These are phyloP conservation scores for Hipposideros larvatus DNA, from an alignment of 2,797 vertebrate genomes.

Conservation along the genomic window DNA sequence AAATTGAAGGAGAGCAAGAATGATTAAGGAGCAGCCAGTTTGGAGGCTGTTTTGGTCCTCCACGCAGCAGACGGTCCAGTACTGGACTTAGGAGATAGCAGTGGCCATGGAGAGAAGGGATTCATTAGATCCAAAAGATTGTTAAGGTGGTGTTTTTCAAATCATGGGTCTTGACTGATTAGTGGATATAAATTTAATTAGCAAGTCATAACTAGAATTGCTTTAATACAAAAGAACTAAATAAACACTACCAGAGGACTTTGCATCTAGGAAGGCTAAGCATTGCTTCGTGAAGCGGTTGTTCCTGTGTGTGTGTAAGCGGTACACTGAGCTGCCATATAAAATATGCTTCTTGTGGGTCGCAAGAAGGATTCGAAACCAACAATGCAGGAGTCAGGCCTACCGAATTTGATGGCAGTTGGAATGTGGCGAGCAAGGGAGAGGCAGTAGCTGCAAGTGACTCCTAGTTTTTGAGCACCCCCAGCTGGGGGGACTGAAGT, in stretches of 20 bases:
- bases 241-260: not conserved
- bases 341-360: not conserved
- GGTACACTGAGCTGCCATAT: no score
- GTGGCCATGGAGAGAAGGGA: not conserved
- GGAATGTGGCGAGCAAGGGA: not conserved
- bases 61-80: accelerated
- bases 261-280: not conserved
- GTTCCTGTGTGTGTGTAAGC: not conserved
- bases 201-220: not conserved
- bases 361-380: no score
- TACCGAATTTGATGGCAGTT: not conserved
- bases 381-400: not conserved
- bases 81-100: not conserved
- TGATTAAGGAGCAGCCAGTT: accelerated
- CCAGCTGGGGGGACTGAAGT: not conserved
- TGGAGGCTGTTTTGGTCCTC: not conserved
- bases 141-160: not conserved
- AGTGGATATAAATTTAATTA: not conserved
- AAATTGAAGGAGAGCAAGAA: not conserved
- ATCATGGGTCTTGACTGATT: not conserved
- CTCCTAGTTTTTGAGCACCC: not conserved
- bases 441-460: not conserved
- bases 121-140: not conserved
- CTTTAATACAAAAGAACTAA: not conserved
- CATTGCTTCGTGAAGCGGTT: no score